Evolutionary conservation across 2,797 vertebrate species (phyloP), one percentile per base, ranked within the genome.

Genomic region (Acanthornis magna): DNA sequence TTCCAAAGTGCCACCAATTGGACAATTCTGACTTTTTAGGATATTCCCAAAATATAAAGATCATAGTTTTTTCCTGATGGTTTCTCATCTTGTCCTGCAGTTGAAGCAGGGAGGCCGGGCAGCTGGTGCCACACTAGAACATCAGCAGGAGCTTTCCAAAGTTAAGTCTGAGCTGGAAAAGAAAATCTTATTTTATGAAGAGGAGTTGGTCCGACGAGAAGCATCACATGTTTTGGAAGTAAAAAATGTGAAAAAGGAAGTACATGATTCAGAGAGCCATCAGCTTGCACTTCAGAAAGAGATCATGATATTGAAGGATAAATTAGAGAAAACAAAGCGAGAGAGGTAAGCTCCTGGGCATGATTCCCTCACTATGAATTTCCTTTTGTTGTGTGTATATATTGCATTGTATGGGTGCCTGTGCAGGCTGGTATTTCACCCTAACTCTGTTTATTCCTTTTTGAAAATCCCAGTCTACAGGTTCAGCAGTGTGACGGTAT

Each of bases 111-210:
- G 99, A 40, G 98, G 98, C 21, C 97, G 98, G 1, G 95, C 97
- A 5, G 96, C 97, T 1, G 97, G 98, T 10, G 96, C 97, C 42
- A 95, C 98, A 5, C 77, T 96, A 3, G 99, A 99, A 67, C 98
- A 98, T 58, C 99, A 99, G 90, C 99, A 99, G 91, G 99, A 99
- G 92, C 97, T 99, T 96, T 98, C 98, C 76, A 98, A 98, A 92
- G 96, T 99, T 55, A 99, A 98, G 95, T 98, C 98, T 0, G 99
- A 99, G 94, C 98, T 99, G 4, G 99, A 99, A 95, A 99, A 99
- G 97, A 99, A 99, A 95, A 98, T 98, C 48, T 95, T 99, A 50
- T 99, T 98, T 96, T 99, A 99, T 22, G 99, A 99, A 96, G 99
- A 99, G 95, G 99, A 99, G 95, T 82, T 99, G 90, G 98, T 99